Evolutionary conservation across 2,113 vertebrate genomes (phyloP), one percentile per base, ranked within the genome.

Genomic region (Poicephalus meyeri): DNA sequence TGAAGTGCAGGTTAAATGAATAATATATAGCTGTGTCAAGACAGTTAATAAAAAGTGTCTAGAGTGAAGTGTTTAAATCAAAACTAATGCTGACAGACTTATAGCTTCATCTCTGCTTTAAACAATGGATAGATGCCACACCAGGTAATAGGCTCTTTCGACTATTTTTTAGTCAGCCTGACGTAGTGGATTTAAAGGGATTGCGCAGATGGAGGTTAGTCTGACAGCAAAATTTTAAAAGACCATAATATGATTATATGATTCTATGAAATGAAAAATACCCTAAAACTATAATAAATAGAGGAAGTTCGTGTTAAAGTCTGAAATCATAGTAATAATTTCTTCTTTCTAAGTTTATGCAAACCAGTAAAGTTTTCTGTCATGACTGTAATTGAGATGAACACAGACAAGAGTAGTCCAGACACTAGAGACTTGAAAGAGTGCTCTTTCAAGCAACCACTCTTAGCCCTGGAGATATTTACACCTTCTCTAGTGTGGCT

Each of bases 31-130:
- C 82, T 89, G 14, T 95, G 73, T 89, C 95, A 96, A 82, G 78
- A 85, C 21, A 73, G 86, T 88, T 97, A 98, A 97, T 97, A 90
- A 94, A 23, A 98, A 97, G 91, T 61, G 35, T 95, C 95, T 80
- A 58, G 86, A 84, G 72, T 83, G 60, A 95, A 95, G 66, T 87
- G 47, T 92, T 97, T 97, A 97, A 98, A 95, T 97, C 52, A 93
- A 86, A 93, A 46, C 84, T 93, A 95, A 95, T 93, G 68, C 58
- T 85, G n/a, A 74, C 55, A 28, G 70, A 60, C 35, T 96, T 85
- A 93, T 83, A 79, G 76, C 71, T 96, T 97, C 84, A 86, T 85
- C 77, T 93, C 20, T 12, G 9, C 64, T 96, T 97, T 89, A 71
- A 66, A 86, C 84, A 86, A 76, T 68, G 64, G 41, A 86, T 91